phyloP scores from a whole-genome alignment of 2,888 invertebrate species.

The Oscheius myriophilus region DNA sequence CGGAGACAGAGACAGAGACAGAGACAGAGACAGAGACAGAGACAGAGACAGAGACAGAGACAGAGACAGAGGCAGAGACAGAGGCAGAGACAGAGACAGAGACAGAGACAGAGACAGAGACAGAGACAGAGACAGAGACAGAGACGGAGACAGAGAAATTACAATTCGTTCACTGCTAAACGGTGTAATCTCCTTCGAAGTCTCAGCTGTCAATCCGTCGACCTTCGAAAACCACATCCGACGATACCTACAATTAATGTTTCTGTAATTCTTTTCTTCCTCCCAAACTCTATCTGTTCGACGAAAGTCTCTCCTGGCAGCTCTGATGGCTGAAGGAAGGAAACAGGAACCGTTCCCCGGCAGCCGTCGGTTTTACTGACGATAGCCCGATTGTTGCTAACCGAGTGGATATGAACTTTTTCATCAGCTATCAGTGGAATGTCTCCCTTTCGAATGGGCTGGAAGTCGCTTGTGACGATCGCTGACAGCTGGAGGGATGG shows the following conservation, averaged over 20 bases:
- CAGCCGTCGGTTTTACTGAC: slow-evolving; percentile 37
- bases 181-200: too few relatives aligned
- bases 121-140: background rate
- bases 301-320: slow-evolving; percentile 44
- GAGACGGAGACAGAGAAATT: background rate
- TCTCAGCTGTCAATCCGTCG: too few relatives aligned
- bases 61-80: background rate
- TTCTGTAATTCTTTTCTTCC: too few relatives aligned
- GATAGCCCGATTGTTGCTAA: slow-evolving; percentile 33
- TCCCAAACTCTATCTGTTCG: slow-evolving; percentile 44
- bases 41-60: background rate
- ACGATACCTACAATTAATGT: background rate
- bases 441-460: slow-evolving; percentile 34
- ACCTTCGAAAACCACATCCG: background rate
- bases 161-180: background rate
- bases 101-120: background rate
- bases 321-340: slow-evolving; percentile 37
- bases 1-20: background rate
- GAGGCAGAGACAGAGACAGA: too few relatives aligned
- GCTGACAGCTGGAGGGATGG: slow-evolving; percentile 31
- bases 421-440: slow-evolving; percentile 36
- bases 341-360: slow-evolving; percentile 41
- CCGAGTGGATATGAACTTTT: slow-evolving; percentile 35
- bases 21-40: background rate
- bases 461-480: slow-evolving; percentile 31